Evolutionary conservation across 64 coral and sea anemone species (phyloP), one percentile per base, ranked within the genome.

Genomic region (Pachyseris speciosa): DNA sequence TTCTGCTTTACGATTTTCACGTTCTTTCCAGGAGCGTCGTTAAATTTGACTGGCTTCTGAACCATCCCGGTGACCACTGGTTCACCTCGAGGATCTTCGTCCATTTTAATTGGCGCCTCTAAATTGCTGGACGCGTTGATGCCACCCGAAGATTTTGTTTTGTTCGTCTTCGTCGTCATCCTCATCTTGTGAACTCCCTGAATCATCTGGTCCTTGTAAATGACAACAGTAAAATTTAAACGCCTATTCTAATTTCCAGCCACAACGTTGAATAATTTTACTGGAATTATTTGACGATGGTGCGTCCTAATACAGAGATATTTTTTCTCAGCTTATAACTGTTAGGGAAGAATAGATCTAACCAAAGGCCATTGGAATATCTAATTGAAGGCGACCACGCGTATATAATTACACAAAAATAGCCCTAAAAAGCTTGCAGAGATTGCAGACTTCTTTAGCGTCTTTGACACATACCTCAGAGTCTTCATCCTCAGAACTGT

Each of bases 151-250:
- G 26, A 66, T 33, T 84, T 81, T 29, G 64, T 36, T 0, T 73
- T 47, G 16, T 73, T 41, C 67, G 36, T 92, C 78, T 19, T 84
- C 67, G 11, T 91, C 78, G 3, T 81, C 64, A 0, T 91, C 50
- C 24, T 84, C 47, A 1, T 92, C 79, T 47, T 92, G 31, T 12
- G 53, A 22, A 58, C 78, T 57, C 75, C 80, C 66, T 30, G 67
- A 36, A 25, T 52, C 26, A 24, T 53, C 12, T 60, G 33, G 22
- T 81, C 76, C 50, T 80, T 80, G 26, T 50, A 39, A 39, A 71
- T 3, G 22, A 40, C 4, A 71, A 24, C 5, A 63, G 22, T 27
- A 4, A 28, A 27, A 26, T 9, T 5, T 63, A 57, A 1, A n/a
- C n/a, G n/a, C n/a, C n/a, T n/a, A n/a, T n/a, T n/a, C n/a, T n/a